A percentile compares a stretch with the other conserved stretches of the same genome.
Evolutionary conservation across 2,113 vertebrate genomes (phyloP).

Genomic region (Dunckerocampus dactyliophorus): DNA sequence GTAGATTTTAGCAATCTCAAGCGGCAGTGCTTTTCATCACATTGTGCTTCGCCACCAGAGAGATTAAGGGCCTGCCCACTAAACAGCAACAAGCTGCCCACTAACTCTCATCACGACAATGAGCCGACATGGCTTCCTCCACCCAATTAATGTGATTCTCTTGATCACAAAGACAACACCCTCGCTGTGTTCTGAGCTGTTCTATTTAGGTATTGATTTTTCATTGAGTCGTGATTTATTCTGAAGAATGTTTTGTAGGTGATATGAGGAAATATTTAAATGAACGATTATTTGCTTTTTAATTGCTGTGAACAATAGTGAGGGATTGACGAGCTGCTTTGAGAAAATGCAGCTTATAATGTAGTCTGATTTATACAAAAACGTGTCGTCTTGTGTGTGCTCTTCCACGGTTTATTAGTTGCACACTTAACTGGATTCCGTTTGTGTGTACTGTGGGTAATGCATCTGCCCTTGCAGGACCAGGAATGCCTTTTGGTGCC

Average conservation of each 20-base stretch:
- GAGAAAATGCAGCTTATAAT: neutral
- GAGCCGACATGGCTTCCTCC: conserved; percentile 13
- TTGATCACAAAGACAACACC: conserved; percentile 21
- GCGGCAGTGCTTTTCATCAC: conserved; percentile 1
- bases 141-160: conserved; percentile 15
- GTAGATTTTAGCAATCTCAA: neutral
- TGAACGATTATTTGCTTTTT: conserved; percentile 4
- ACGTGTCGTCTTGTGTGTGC: no score
- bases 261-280: neutral
- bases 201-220: neutral
- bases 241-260: no score
- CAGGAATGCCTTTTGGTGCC: conserved; percentile 1
- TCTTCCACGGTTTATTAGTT: no score
- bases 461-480: conserved; percentile 28
- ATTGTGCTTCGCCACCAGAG: conserved; percentile 11
- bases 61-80: conserved; percentile 19
- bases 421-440: neutral
- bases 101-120: conserved; percentile 36
- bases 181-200: conserved; percentile 6
- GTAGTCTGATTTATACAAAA: neutral
- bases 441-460: neutral
- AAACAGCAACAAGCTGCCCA: conserved; percentile 25
- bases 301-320: neutral
- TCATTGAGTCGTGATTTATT: neutral
- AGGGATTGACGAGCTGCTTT: conserved; percentile 5